Evolutionary conservation across 2,888 invertebrate genomes (phyloP), one percentile per base, ranked within the genome.

Genomic region (Erebia palarica): DNA sequence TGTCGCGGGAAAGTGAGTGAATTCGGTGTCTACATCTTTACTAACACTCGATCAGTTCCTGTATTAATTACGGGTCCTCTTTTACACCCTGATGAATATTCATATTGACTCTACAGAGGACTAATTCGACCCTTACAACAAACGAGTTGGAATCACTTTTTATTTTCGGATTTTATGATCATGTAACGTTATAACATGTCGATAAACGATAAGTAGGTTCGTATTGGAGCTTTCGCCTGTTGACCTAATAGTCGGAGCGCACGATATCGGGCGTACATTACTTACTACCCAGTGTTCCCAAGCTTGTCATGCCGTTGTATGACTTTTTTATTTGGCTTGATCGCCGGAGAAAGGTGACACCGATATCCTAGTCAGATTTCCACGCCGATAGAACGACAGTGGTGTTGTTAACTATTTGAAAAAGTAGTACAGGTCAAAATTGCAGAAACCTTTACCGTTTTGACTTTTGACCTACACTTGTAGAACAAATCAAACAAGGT

Each of bases 251-350:
- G 88, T 88, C 88, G 84, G 85, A 81, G 80, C 81, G 80, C 79
- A 81, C 79, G 86, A 86, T 87, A 90, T 85, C 87, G 85, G 84
- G 84, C 86, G 84, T 68, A 86, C 86, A 86, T 88, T 86, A 86
- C 88, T 78, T 77, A 86, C 84, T 75, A 83, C 82, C 85, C 87
- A 80, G 84, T 88, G 85, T 92, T 92, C 92, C 90, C 92, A 91
- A 89, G 90, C 90, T 81, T 87, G 91, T 87, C 89, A 88, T 87
- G 75, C 69, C 84, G 83, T 85, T 92, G 92, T 92, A 92, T 89
- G 87, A 88, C 91, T 89, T 91, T 92, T 92, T 92, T 91, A 92
- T 92, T 90, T 85, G 86, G 84, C 84, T 85, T 86, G 86, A 86
- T 89, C 84, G 84, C 83, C 78, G 81, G 82, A 88, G 90, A 91